Base-by-base conservation (phyloP, 1,140 invertebrate species). In the Nebria ingens region DNA sequence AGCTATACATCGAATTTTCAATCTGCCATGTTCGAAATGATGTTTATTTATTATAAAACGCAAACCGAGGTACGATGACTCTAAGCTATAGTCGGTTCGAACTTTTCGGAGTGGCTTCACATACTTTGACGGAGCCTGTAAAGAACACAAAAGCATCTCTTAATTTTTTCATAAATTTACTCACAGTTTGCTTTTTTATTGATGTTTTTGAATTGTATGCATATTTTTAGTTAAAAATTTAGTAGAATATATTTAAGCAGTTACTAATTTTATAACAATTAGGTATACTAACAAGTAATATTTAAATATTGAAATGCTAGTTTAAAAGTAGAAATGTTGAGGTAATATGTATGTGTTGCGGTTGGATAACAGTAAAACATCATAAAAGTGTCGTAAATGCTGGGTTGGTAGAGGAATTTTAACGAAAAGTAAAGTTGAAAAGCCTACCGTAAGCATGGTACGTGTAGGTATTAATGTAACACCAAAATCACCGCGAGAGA, bases 1-100 rank as follows among this genome's bases (percentile, higher is more conserved):
- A 0, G 79, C 78, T 56, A 73, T 75, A 62, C 79, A 81, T 13
- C 77, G 69, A 42, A 81, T 72, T 64, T 79, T 79, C 29, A 81
- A 61, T 53, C 74, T 72, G 9, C 75, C 76, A 19, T 62, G 65
- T 2, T 64, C 53, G 55, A 80, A 79, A 59, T 77, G 72, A 0
- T 75, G 58, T 49, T 65, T 61, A 19, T 55, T 58, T 6, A 70
- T 62, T 53, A 53, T 58, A 55, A 69, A 54, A 45, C 60, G 61
- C 51, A 70, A 55, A 17, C 58, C 61, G 6, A 65, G 64, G 51
- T 62, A 57, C 19, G 66, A 45, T 12, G 40, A 12, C 15, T 9
- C 9, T 17, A 45, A 45, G 40, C 40, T 17, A 17, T 45, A 4
- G 40, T 17, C 40, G 3, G 3, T 9, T 45, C 9, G 17, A 45